phyloP scores from a whole-genome alignment of 2,888 invertebrate genomes.

The Carabus problematicus region DNA sequence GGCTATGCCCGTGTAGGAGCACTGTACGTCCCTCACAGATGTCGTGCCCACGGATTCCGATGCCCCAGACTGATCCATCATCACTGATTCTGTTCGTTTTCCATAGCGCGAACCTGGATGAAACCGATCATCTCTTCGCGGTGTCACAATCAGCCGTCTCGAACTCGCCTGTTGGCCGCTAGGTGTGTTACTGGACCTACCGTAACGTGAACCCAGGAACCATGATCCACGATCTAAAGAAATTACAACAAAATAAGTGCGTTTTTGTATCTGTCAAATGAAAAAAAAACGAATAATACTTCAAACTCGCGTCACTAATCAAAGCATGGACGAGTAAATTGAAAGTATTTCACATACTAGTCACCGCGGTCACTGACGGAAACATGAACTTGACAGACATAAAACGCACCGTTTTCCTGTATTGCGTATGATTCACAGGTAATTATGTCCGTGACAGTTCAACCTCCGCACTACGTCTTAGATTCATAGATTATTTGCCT shows the following conservation, averaged over 20 bases:
- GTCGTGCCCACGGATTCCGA: not conserved
- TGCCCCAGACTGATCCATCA: not conserved
- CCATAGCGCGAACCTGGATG: constrained; percentile 37
- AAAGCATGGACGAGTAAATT: too few species aligned
- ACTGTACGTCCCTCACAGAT: constrained; percentile 51
- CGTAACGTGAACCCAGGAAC: constrained; percentile 36
- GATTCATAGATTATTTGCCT: not conserved
- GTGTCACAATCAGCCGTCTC: constrained; percentile 31
- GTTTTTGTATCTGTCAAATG: too few species aligned
- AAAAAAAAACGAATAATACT: too few species aligned
- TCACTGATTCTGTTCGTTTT: constrained; percentile 18
- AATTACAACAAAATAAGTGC: not conserved
- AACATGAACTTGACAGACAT: too few species aligned
- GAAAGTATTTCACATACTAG: too few species aligned
- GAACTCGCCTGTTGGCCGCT: not conserved
- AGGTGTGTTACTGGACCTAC: constrained; percentile 21
- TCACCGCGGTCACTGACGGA: too few species aligned
- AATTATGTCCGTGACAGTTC: not conserved
- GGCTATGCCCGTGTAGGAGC: constrained; percentile 62
- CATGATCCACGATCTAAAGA: constrained; percentile 33
- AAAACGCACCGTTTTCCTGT: too few species aligned
- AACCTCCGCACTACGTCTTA: not conserved
- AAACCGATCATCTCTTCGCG: constrained; percentile 38
- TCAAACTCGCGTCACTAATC: too few species aligned
- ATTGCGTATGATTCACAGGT: too few species aligned